These are phyloP conservation scores for Rallus limicola DNA, from an alignment of 2,113 vertebrate genomes.

Conservation along the genomic window DNA sequence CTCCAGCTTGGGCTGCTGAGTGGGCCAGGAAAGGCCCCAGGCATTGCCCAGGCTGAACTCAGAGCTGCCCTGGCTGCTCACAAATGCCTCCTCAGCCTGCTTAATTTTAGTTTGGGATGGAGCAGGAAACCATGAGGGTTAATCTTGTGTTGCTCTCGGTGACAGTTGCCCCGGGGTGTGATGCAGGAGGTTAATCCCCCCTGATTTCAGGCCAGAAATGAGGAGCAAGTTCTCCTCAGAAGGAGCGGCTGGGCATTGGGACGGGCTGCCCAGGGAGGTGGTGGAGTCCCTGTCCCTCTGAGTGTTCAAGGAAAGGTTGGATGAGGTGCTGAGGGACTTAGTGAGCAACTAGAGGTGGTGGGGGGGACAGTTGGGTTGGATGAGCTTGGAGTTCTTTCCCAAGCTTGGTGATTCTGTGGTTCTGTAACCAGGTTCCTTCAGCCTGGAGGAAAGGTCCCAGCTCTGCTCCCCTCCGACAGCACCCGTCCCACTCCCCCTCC, in stretches of 20 bases:
- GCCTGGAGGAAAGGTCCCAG: neutral
- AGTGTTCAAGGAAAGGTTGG: too few relatives aligned
- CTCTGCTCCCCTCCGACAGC: neutral
- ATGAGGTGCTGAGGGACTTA: too few relatives aligned
- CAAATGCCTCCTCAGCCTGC: neutral
- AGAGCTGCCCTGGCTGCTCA: rapidly evolving
- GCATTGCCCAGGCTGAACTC: neutral
- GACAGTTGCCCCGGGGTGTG: too few relatives aligned
- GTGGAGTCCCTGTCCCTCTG: too few relatives aligned
- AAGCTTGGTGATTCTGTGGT: too few relatives aligned
- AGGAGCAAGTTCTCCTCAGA: too few relatives aligned
- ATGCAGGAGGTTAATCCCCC: neutral
- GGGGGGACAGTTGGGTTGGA: too few relatives aligned
- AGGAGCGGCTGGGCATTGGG: too few relatives aligned
- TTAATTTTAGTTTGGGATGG: neutral
- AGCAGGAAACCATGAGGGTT: neutral
- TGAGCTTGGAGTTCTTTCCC: too few relatives aligned
- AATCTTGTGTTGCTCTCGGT: neutral
- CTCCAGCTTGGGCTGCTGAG: neutral
- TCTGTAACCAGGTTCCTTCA: neutral
- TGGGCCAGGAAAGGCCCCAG: rapidly evolving
- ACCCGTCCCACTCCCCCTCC: neutral
- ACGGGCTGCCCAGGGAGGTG: too few relatives aligned
- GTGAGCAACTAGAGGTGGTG: too few relatives aligned
- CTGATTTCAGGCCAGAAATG: too few relatives aligned